Percentiles rank a stretch among this genome's conserved stretches.
These are phyloP conservation scores for Conger conger DNA, from an alignment of 2,113 vertebrate genomes.

Conservation along the genomic window DNA sequence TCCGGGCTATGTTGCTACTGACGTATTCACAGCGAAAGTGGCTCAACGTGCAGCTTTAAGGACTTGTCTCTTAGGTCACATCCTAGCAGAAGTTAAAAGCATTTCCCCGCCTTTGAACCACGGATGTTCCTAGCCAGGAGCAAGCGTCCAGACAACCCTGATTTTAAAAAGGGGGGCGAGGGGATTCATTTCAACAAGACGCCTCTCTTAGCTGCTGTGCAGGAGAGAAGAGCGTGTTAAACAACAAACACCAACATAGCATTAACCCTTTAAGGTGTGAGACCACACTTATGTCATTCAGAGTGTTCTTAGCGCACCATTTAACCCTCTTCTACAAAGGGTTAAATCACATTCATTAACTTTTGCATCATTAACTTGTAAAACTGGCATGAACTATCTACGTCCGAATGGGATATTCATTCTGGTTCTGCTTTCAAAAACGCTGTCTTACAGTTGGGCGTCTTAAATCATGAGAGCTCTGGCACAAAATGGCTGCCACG, in stretches of 20 bases:
- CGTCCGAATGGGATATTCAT: not conserved
- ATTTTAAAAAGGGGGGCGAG: slow-evolving; percentile 35
- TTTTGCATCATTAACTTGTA: no score
- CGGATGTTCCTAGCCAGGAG: slow-evolving; percentile 63
- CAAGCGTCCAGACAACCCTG: slow-evolving; percentile 41
- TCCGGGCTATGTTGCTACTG: slow-evolving; percentile 51
- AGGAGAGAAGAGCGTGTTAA: not conserved
- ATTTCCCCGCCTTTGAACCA: slow-evolving; percentile 53
- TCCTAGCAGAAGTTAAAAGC: slow-evolving; percentile 72
- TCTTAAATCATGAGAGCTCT: not conserved
- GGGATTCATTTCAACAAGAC: slow-evolving; percentile 18
- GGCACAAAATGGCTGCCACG: no score
- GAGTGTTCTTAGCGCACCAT: no score
- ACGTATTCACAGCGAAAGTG: slow-evolving; percentile 64
- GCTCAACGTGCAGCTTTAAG: slow-evolving; percentile 67
- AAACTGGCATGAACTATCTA: not conserved
- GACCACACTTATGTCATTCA: no score
- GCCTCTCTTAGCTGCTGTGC: slow-evolving; percentile 25
- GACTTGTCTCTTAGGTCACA: slow-evolving; percentile 72
- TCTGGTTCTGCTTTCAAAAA: not conserved
- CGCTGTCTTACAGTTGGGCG: not conserved
- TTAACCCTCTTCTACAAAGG: no score
- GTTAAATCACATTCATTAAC: no score
- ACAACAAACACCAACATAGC: not conserved
- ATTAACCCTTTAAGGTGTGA: no score